These are phyloP conservation scores for Coluber constrictor DNA, from an alignment of 2,797 vertebrate genomes.

Conservation along the genomic window DNA sequence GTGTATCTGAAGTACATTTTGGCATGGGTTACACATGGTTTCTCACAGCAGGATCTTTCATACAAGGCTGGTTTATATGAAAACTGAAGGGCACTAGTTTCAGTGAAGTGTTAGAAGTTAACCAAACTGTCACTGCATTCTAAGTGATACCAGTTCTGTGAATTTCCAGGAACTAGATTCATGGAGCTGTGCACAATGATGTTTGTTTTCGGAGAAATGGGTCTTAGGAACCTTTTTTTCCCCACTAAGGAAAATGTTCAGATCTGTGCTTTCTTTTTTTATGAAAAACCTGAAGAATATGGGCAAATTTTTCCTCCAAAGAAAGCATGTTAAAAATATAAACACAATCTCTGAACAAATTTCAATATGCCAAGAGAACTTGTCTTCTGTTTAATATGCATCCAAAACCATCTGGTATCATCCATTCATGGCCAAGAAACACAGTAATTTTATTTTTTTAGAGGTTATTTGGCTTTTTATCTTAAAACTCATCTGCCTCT, in stretches of 20 bases:
- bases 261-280: constrained; percentile 21
- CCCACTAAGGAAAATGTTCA: constrained; percentile 36
- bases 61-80: not conserved
- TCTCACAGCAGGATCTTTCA: not conserved
- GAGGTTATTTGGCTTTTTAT: constrained; percentile 41
- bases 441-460: constrained; percentile 59
- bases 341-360: constrained; percentile 51
- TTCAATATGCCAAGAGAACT: constrained; percentile 51
- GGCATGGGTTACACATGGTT: not conserved
- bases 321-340: constrained; percentile 55
- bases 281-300: constrained; percentile 42
- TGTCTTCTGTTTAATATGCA: constrained; percentile 64
- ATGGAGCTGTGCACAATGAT: not conserved
- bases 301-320: constrained; percentile 54
- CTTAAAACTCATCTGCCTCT: constrained; percentile 30
- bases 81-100: not conserved
- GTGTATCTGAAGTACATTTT: not conserved
- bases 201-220: constrained; percentile 26
- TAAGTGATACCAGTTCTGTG: constrained; percentile 20
- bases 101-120: not conserved
- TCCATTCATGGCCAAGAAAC: constrained; percentile 60
- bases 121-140: not conserved
- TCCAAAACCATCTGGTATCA: constrained; percentile 64
- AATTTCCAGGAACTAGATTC: constrained; percentile 17
- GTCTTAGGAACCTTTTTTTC: not conserved